Conservation (phyloP, 1,140 invertebrate species). For the Neodiprion pinetum region DNA sequence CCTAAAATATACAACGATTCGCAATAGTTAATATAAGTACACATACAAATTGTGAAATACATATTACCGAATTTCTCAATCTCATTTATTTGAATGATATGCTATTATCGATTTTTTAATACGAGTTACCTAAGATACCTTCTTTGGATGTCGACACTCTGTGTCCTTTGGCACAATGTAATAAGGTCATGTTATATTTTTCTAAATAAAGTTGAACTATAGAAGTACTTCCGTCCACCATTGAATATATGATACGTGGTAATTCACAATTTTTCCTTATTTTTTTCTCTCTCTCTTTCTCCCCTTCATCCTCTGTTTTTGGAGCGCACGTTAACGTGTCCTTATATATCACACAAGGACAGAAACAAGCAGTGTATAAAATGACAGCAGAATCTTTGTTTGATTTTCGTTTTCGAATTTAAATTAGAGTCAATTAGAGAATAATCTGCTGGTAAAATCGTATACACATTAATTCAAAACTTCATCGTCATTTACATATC, state of each 20-base stretch:
- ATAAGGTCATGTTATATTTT: slow-evolving; percentile 1
- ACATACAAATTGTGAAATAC: too few relatives aligned
- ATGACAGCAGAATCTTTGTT: neutral
- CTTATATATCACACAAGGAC: neutral
- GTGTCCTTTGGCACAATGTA: slow-evolving; percentile 3
- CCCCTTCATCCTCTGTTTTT: too few relatives aligned
- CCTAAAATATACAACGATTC: neutral
- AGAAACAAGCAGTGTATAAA: neutral
- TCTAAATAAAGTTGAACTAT: neutral
- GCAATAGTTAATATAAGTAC: too few relatives aligned
- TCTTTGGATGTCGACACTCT: slow-evolving; percentile 1
- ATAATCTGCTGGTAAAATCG: too few relatives aligned
- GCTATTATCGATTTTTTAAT: neutral
- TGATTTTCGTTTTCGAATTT: neutral
- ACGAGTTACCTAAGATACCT: neutral
- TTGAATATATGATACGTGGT: neutral
- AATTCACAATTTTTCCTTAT: neutral
- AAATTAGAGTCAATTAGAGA: too few relatives aligned
- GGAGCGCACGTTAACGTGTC: neutral
- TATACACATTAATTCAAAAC: too few relatives aligned
- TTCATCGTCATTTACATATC: too few relatives aligned
- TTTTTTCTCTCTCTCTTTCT: neutral
- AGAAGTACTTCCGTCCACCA: neutral
- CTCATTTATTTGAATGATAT: too few relatives aligned
- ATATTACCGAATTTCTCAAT: too few relatives aligned